Evolutionary conservation across 2,888 invertebrate genomes (phyloP), one percentile per base, ranked within the genome.

Genomic region (Dynastes maya): DNA sequence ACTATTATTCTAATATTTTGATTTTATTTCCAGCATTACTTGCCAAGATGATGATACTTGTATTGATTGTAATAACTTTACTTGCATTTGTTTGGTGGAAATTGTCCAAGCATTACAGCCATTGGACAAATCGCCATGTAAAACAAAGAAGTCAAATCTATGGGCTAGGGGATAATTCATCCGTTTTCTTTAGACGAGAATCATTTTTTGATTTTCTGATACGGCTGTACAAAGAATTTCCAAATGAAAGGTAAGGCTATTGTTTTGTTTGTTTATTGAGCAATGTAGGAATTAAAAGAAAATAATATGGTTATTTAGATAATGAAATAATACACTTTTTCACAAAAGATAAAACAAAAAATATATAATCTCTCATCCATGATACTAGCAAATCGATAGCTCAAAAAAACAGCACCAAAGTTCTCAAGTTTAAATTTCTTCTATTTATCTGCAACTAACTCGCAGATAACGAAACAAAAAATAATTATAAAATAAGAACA

Each of bases 131-230:
- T 1, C 77, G 83, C 0, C 77, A 80, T 53, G 83, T 83, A 1
- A 77, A 90, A 16, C 90, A 90, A 77, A 86, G 87, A n/a, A 89
- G 90, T 80, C 86, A 86, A 55, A 83, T 87, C 29, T 88, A 89
- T 84, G 90, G 89, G 86, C 86, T 88, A 0, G 84, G 79, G 0
- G 80, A 80, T 49, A 89, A 2, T 90, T 40, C 67, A 40, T n/a
- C 58, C 0, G 68, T 74, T 32, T 51, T 79, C 13, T 61, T 80
- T 11, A 29, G 76, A 55, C 55, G 37, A 40, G 79, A 79, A 63
- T 67, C 78, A 11, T 78, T 79, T 55, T 76, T 68, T 74, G 81
- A 83, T 64, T 22, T 80, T 2, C 78, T 83, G 61, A 63, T 77
- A 22, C 70, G 78, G 3, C 45, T 83, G 16, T 81, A 82, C 70